Base-by-base conservation (phyloP, 1,140 invertebrate genomes). In the Caenorhabditis latens region DNA sequence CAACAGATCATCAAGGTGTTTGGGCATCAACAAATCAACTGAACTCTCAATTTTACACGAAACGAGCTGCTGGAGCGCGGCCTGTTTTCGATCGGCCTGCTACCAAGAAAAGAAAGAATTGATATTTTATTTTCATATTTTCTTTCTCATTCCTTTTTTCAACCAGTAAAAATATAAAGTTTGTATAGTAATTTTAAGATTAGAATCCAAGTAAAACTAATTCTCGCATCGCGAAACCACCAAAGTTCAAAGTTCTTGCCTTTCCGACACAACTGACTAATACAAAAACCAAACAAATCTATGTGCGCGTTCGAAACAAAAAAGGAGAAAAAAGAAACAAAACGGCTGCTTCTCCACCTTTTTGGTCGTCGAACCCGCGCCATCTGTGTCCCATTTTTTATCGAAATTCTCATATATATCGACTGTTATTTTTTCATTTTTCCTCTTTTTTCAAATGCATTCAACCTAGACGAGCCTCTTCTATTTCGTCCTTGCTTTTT, bases 1-100 rank as follows among this genome's bases (percentile, higher is more conserved):
- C 98, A 0, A 99, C 98, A 0, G 95, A 96, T 90, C 98, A 99
- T 92, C 97, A 99, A 92, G 97, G 97, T 0, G 96, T 97, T 0
- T 99, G 98, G 98, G 95, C 96, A 86, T 95, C 95, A 5, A 97
- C 99, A 91, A 97, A 96, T 6, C 93, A 94, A 1, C 95, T 96
- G 89, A 97, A 97, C 93, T 93, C 96, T 3, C 97, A 99, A 93
- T 97, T 99, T 89, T 95, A 96, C 90, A 95, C 95, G 85, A 95
- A 95, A 91, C 95, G 96, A 58, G 87, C 87, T 24, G 86, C 96
- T n/a, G 98, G 97, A n/a, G 96, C 97, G 94, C 97, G 97, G 90
- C 96, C 97, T 93, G 93, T 95, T 0, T 99, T 99, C 93, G 96
- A 98, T 1, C 95, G 95, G 86, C 97, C 98, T 7, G 95, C 96